Percentiles rank a stretch among this genome's conserved stretches.
phyloP scores from a whole-genome alignment of 2,888 invertebrate genomes.

The Caradrina clavipalpis region DNA sequence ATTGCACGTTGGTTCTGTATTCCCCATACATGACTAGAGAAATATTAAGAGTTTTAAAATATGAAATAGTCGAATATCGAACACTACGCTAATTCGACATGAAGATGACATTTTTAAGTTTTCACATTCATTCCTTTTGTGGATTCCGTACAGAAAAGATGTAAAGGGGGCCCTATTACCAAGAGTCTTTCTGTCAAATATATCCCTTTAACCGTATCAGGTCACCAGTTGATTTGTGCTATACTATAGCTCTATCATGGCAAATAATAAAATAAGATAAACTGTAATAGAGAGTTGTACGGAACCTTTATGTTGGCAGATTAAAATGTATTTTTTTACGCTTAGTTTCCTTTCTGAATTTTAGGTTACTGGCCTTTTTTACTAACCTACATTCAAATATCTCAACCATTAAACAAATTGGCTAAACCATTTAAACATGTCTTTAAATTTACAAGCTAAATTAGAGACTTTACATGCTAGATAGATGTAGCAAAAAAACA shows the following conservation, averaged over 20 bases:
- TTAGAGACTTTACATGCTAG: conserved; percentile 5
- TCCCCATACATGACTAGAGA: conserved; percentile 33
- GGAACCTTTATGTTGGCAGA: no score
- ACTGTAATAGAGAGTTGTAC: no score
- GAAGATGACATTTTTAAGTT: conserved; percentile 1
- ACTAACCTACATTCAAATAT: conserved; percentile 8
- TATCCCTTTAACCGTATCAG: no score
- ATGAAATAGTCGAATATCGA: conserved; percentile 33
- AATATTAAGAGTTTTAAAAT: conserved; percentile 16
- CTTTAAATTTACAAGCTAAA: conserved; percentile 35
- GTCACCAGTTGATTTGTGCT: no score
- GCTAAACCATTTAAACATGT: conserved; percentile 8
- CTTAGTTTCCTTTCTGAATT: no score
- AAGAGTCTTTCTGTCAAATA: no score
- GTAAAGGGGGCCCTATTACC: no score
- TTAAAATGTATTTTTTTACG: no score
- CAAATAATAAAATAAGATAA: no score
- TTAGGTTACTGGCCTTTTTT: neutral
- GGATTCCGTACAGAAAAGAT: no score
- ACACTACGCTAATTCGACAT: conserved; percentile 18
- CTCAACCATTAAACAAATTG: conserved; percentile 8
- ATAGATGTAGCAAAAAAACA: conserved; percentile 14
- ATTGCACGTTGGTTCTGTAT: conserved; percentile 43
- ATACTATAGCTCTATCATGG: no score
- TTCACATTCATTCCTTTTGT: neutral